Conservation (phyloP, 1,140 invertebrate genomes). For the Halyomorpha halys region DNA sequence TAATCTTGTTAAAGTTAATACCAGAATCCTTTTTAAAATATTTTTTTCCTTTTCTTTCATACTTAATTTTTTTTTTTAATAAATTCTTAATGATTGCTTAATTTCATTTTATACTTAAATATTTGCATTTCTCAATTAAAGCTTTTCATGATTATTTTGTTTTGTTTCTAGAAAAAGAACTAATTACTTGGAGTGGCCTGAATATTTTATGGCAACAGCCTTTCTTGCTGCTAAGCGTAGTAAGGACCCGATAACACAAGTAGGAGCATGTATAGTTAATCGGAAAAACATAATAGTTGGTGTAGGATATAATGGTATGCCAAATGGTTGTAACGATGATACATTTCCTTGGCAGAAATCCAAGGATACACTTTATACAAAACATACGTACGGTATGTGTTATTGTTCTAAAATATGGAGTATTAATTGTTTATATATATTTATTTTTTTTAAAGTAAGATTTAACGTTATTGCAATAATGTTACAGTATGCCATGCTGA, state of each 20-base stretch:
- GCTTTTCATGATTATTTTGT: no score
- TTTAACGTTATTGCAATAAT: constrained; percentile 21
- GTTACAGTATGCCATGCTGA: constrained; percentile 93
- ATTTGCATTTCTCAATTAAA: no score
- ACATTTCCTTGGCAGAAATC: constrained; percentile 73
- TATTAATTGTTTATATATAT: neutral
- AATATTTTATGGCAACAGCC: constrained; percentile 88
- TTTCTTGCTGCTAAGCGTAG: constrained; percentile 78
- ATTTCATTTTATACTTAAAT: no score
- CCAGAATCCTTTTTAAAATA: no score
- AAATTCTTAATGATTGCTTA: no score
- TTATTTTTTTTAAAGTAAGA: neutral
- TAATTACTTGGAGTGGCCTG: constrained; percentile 65
- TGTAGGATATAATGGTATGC: constrained; percentile 95
- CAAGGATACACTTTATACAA: constrained; percentile 50
- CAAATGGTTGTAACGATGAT: constrained; percentile 76
- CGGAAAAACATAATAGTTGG: constrained; percentile 81
- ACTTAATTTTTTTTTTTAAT: no score
- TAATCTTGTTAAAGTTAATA: no score
- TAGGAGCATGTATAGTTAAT: constrained; percentile 88
- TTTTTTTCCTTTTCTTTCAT: no score
- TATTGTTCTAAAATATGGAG: neutral
- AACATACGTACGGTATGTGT: constrained; percentile 69
- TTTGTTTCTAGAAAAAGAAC: constrained; percentile 29
- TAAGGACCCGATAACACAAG: constrained; percentile 87